Evolutionary conservation across 2,888 invertebrate species (phyloP), one percentile per base, ranked within the genome.

Genomic region (Tenthredo livida): DNA sequence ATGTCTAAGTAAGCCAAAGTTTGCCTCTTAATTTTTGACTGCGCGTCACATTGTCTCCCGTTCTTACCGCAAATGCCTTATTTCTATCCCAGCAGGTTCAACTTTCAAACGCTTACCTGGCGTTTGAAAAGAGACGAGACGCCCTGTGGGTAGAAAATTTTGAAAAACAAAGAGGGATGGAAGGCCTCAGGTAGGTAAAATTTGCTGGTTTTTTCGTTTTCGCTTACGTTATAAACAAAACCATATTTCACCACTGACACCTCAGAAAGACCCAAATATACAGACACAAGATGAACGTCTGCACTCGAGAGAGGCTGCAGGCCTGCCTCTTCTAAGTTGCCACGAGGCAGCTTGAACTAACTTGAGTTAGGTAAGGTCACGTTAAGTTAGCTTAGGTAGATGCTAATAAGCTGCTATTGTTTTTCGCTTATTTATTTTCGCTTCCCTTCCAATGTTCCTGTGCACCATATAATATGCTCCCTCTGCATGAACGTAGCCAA

Each of bases 331-430:
- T 17, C 40, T 21, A n/a, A 47, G 50, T 61, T 47, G 83, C 83
- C 47, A 83, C 83, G 83, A 70, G 70, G 65, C 70, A 80, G 58
- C 33, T 33, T 61, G 61, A 37, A 50, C 25, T 37, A 17, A 21
- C 47, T 70, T 83, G 67, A 83, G 67, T 70, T 70, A 70, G 83
- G 83, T 83, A 82, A 86, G 82, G 84, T 73, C 86, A 84, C 84
- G 72, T 84, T 84, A 84, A 84, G 85, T 83, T 67, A 83, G 47
- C 83, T 67, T 70, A 92, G 91, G 92, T 92, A 91, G 91, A 91
- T 89, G 90, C 91, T 91, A 92, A 92, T 91, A 89, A 89, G 88
- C 85, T 86, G 80, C 90, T 87, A 92, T 92, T 92, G 91, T 91
- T 92, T 92, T 89, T 91, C 70, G 43, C 29, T 58, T 80, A 61